Percentiles rank a stretch among this genome's conserved stretches.
These are phyloP conservation scores for Slavum lentiscoides DNA, from an alignment of 2,888 invertebrate species.

Conservation along the genomic window DNA sequence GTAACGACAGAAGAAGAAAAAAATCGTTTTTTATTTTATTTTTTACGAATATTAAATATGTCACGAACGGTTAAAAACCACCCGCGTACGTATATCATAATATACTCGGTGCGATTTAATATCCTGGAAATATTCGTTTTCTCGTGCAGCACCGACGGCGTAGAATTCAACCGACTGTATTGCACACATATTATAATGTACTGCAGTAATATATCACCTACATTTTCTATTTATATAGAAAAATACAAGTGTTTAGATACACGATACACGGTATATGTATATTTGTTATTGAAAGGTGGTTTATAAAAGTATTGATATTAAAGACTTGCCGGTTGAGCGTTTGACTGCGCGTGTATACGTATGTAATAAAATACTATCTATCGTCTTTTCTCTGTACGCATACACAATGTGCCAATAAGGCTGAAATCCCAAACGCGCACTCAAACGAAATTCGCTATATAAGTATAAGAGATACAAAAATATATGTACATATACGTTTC, in stretches of 20 bases:
- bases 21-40: no score
- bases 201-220: no score
- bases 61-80: no score
- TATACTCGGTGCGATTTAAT: slow-evolving; percentile 1
- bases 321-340: slow-evolving; percentile 3
- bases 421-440: slow-evolving; percentile 8
- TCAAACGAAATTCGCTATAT: background rate
- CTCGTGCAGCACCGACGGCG: background rate
- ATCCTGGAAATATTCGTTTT: slow-evolving; percentile 40
- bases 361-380: background rate
- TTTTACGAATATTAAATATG: no score
- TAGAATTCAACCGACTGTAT: background rate
- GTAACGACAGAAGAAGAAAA: no score
- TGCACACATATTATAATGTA: background rate
- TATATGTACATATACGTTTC: background rate
- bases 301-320: slow-evolving; percentile 26
- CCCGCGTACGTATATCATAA: background rate
- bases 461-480: background rate
- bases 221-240: background rate
- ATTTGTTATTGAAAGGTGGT: slow-evolving; percentile 16
- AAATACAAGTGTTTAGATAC: background rate
- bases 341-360: background rate
- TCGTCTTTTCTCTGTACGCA: slow-evolving; percentile 1
- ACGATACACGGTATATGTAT: background rate
- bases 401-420: background rate